Evolutionary conservation across 2,113 vertebrate species (phyloP).

Genomic region (Pseudonaja textilis): DNA sequence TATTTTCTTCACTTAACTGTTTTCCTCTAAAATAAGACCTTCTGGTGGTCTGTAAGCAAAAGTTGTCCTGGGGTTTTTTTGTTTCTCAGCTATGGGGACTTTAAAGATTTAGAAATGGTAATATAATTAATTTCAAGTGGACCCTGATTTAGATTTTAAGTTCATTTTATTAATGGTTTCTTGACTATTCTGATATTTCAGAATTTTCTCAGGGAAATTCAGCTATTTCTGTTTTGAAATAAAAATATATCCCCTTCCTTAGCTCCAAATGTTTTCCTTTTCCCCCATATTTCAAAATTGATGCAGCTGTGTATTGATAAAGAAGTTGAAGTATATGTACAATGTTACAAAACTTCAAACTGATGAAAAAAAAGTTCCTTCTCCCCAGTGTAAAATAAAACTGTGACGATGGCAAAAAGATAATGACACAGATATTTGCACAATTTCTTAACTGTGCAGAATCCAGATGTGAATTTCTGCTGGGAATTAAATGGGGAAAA

Average conservation of each 20-base stretch:
- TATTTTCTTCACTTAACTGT: background rate
- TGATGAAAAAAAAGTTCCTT: background rate
- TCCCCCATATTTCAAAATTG: background rate
- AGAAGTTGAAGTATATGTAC: background rate
- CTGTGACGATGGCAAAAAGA: background rate
- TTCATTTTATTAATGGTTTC: background rate
- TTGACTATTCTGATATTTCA: background rate
- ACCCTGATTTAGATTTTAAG: background rate
- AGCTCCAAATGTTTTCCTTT: background rate
- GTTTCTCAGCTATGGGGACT: background rate
- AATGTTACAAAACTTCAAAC: background rate
- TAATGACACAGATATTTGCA: background rate
- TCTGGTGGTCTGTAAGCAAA: background rate
- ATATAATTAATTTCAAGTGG: background rate
- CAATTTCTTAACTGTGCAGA: background rate
- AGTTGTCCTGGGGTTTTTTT: background rate
- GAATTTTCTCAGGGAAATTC: background rate
- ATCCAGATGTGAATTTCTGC: background rate
- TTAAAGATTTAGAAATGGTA: background rate
- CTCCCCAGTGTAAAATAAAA: background rate
- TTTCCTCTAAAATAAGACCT: background rate
- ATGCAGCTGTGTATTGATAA: background rate
- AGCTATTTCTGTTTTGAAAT: background rate
- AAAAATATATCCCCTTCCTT: background rate
- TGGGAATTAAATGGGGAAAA: background rate